A percentile compares a stretch with the other conserved stretches of the same genome.
These are phyloP conservation scores for Myotis yumanensis DNA, from an alignment of 2,113 vertebrate species.

Conservation along the genomic window DNA sequence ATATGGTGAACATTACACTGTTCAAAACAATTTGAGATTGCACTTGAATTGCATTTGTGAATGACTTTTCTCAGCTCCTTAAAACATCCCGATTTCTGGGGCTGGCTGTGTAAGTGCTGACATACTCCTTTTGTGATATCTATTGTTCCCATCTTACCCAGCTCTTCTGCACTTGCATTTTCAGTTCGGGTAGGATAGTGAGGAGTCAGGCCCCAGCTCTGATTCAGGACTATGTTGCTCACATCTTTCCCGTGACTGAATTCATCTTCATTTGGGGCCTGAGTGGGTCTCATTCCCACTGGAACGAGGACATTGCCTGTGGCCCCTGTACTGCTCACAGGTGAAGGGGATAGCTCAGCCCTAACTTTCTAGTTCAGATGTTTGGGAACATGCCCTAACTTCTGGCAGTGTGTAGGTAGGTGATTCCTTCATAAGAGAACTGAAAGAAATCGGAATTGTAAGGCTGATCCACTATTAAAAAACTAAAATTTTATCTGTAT, in stretches of 20 bases:
- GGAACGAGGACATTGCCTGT: not conserved
- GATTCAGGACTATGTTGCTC: not conserved
- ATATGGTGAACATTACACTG: not conserved
- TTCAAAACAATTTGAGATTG: slow-evolving; percentile 17
- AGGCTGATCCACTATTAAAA: slow-evolving; percentile 1
- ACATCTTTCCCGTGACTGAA: not conserved
- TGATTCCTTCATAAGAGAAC: slow-evolving; percentile 43
- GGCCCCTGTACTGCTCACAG: not conserved
- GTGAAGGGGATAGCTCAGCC: slow-evolving; percentile 2
- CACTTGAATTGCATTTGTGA: slow-evolving; percentile 22
- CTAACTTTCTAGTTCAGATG: slow-evolving; percentile 36
- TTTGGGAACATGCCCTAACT: slow-evolving; percentile 36
- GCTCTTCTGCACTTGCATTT: slow-evolving; percentile 28
- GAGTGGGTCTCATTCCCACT: not conserved
- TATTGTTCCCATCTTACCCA: slow-evolving; percentile 5
- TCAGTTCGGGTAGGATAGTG: not conserved
- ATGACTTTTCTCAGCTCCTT: not conserved
- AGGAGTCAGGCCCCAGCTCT: slow-evolving; percentile 2
- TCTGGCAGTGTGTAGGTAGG: slow-evolving; percentile 62
- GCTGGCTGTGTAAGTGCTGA: not conserved
- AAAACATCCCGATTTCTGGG: not conserved
- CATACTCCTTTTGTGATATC: not conserved
- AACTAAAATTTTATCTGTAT: not conserved
- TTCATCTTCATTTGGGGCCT: slow-evolving; percentile 16
- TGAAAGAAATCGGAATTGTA: slow-evolving; percentile 37